Evolutionary conservation across 1,140 invertebrate species (phyloP).

Genomic region (Sycobia sp.): DNA sequence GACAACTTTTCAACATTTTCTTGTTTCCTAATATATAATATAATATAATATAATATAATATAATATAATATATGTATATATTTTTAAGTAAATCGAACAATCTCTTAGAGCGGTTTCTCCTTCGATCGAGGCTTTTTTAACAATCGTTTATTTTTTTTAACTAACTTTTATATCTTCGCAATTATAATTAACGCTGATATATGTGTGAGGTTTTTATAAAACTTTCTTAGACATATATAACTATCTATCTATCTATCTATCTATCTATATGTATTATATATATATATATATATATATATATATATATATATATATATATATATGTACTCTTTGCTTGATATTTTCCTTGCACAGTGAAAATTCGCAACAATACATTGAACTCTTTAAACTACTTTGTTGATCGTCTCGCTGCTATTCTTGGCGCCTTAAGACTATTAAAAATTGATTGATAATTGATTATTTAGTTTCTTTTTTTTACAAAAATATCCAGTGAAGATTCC

Average conservation of each 20-base stretch:
- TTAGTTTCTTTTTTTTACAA: constrained; percentile 15
- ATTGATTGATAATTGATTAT: constrained; percentile 24
- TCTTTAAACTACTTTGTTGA: constrained; percentile 2
- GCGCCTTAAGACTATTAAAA: constrained; percentile 18
- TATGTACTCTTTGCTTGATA: not conserved
- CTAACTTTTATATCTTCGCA: not conserved
- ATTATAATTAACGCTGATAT: not conserved
- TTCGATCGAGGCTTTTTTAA: too few species aligned
- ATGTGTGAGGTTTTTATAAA: constrained; percentile 1
- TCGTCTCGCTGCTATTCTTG: not conserved
- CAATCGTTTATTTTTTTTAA: not conserved
- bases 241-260: constrained; percentile 7
- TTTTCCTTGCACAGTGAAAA: not conserved
- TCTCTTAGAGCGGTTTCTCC: constrained; percentile 24
- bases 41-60: too few species aligned
- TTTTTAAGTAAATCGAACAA: constrained; percentile 34
- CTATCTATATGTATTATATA: too few species aligned
- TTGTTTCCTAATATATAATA: not conserved
- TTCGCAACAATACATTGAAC: constrained; percentile 19
- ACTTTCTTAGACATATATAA: not conserved
- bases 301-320: not conserved
- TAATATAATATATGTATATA: too few species aligned
- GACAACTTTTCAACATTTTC: constrained; percentile 4
- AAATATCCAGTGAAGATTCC: constrained; percentile 21
- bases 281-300: not conserved